Conservation (phyloP, 1,140 invertebrate genomes). For the Trichomalopsis sarcophagae region DNA sequence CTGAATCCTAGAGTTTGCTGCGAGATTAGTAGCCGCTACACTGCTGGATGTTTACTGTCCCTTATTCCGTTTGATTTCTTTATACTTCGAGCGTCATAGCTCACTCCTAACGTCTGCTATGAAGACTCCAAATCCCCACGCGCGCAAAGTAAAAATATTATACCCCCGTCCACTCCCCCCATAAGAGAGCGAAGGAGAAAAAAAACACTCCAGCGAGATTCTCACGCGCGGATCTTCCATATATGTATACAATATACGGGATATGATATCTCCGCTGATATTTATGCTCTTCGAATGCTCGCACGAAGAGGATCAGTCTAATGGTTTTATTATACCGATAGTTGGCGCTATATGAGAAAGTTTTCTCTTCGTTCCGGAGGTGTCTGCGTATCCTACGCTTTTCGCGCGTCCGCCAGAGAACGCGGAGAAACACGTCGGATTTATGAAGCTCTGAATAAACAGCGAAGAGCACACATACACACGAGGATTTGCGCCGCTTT, state of each 20-base stretch:
- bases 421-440: conserved; percentile 33
- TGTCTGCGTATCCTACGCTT: neutral
- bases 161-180: neutral
- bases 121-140: too few relatives aligned
- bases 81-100: neutral
- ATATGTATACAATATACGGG: conserved; percentile 13
- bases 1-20: conserved; percentile 19
- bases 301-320: conserved; percentile 67
- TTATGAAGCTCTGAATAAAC: conserved; percentile 52
- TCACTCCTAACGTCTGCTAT: too few relatives aligned
- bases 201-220: conserved; percentile 24
- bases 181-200: neutral
- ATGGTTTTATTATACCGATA: conserved; percentile 70
- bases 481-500: conserved; percentile 41
- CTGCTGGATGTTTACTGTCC: neutral
- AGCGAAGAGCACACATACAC: conserved; percentile 27
- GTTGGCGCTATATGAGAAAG: conserved; percentile 39
- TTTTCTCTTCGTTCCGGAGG: neutral
- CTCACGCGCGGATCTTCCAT: conserved; percentile 19
- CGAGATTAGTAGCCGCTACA: too few relatives aligned
- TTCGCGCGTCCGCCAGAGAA: neutral
- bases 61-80: neutral
- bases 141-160: conserved; percentile 27
- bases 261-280: conserved; percentile 42
- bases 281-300: conserved; percentile 69